Base-by-base conservation (phyloP, 2,888 invertebrate genomes). In the Meiosimyza decipiens region DNA sequence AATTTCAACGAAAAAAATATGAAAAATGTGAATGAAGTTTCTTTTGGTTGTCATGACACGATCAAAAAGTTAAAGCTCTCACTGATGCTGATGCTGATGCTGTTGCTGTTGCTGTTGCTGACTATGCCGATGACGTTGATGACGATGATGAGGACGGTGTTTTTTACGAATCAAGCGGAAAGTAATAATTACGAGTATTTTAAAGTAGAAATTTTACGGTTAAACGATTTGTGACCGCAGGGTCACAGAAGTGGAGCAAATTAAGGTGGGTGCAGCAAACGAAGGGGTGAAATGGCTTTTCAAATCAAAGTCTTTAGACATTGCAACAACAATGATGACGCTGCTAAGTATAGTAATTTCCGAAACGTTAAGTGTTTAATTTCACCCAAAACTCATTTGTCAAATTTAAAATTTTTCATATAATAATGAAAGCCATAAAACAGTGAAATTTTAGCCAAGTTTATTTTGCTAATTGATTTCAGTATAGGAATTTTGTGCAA, bases 171-270 rank as follows among this genome's bases (percentile, higher is more conserved):
- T 68, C 57, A 57, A 59, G 68, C 68, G 68, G 59, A 68, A 68
- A 59, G 59, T 59, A 59, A 68, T 68, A 57, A 68, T 22, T 55
- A 67, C 55, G 18, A 54, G n/a, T 16, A 16, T 18, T 47, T 15
- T 51, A 65, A 65, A 16, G 50, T 40, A 65, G 33, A 67, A 57
- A 66, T 47, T 66, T 71, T 60, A 60, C 71, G 66, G 66, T 67
- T 71, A 60, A 60, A 54, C 66, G 66, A 51, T 71, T 71, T 67
- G 15, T 62, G 28, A 28, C 66, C 62, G 12, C n/a, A 50, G 62
- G 57, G 57, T 28, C 57, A 51, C 7, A 16, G 22, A 16, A 11
- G 40, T 13, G 5, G 16, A 49, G 11, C 5, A 49, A 16, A 47
- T 18, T 9, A 40, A 40, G 40, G 40, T 9, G 40, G 40, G 40